Base-by-base conservation (phyloP, 2,797 vertebrate species). In the Hippopotamyrus pictus region DNA sequence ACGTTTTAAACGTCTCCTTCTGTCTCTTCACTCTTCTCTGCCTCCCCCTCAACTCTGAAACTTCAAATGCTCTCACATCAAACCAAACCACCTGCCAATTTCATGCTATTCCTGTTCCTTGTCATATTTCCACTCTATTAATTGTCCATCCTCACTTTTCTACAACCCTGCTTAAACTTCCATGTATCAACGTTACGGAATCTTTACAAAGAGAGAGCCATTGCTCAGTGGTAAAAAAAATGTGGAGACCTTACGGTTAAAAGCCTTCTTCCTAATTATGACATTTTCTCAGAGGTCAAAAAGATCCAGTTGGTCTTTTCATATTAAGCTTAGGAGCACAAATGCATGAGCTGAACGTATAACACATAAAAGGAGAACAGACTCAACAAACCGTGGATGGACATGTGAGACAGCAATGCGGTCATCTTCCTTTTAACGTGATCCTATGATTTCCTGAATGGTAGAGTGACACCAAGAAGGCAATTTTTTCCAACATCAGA, bases 1-100 rank as follows among this genome's bases (percentile, higher is more conserved):
- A n/a, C 12, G 48, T 7, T 85, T 69, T 88, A 90, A 91, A 86
- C 88, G 25, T 69, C 4, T 41, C 51, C 53, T 73, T n/a, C 8
- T 54, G 44, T 73, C 62, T 54, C 48, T 54, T 87, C 51, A 44
- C n/a, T 51, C 53, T 22, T 48, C 73, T 51, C 41, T 17, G 9
- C 22, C 62, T 82, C 69, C 54, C 51, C 51, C 17, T 87, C 53
- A 87, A 76, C 85, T 62, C 33, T 12, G n/a, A 62, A 88, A 65
- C 17, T 37, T 62, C 86, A 62, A 65, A 62, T 7, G 54, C 53
- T 87, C 29, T 87, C 37, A 87, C 84, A 87, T 87, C 53, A 87
- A 59, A 87, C 86, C 29, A 3, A 88, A 65, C 8, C 54, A 48
- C 86, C 86, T 57, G 25, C 53, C 85, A 87, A 46, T 73, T 65